These are phyloP conservation scores for Siderastrea radians DNA, from an alignment of 92 coral and sea anemone genomes.

Conservation along the genomic window DNA sequence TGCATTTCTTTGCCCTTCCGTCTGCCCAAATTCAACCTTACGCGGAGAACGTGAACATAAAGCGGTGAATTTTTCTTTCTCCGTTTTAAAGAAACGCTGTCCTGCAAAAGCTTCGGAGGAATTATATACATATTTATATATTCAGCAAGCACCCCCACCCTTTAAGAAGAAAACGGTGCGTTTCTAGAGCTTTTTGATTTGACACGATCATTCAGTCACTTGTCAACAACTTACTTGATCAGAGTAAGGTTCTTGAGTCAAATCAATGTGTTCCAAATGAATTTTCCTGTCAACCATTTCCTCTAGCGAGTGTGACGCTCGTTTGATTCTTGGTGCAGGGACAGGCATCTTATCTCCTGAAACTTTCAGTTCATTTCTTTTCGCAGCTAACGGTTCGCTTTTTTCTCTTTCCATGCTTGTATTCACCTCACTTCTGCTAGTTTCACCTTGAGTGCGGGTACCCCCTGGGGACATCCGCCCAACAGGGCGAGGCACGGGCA, in stretches of 20 bases:
- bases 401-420: constrained; percentile 18
- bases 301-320: constrained; percentile 81
- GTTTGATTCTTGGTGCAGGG: constrained; percentile 81
- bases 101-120: no score
- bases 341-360: constrained; percentile 38
- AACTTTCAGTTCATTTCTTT: constrained; percentile 15
- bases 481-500: constrained; percentile 9
- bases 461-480: background rate
- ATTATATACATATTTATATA: no score
- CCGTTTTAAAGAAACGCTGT: no score
- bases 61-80: no score
- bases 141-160: no score
- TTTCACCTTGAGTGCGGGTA: constrained; percentile 31
- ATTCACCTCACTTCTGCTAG: constrained; percentile 6
- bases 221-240: constrained; percentile 54
- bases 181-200: no score
- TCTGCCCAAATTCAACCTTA: no score
- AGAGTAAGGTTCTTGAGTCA: constrained; percentile 89
- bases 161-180: no score
- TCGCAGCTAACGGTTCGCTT: background rate
- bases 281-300: constrained; percentile 93
- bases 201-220: no score
- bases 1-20: no score
- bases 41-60: no score
- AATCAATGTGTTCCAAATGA: constrained; percentile 88